Base-by-base conservation (phyloP, 1,140 invertebrate species). In the Drosophila oshimai region DNA sequence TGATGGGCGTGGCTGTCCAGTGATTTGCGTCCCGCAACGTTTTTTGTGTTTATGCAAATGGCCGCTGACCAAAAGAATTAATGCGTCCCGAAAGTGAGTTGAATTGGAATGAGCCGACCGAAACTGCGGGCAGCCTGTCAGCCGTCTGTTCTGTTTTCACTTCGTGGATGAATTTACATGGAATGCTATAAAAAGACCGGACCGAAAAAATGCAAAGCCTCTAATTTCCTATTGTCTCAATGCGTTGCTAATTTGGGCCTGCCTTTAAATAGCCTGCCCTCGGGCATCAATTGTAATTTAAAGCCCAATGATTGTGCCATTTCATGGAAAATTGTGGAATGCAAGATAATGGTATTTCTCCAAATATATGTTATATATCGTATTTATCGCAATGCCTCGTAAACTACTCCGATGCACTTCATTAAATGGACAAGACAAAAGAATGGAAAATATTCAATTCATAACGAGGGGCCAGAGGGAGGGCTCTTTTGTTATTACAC, bases 11-110 rank as follows among this genome's bases (percentile, higher is more conserved):
- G 31, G 39, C 50, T 49, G 53, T 41, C 55, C 57, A 67, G 53
- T 58, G 58, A 74, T 71, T 86, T 84, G 58, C 72, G 18, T 24
- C 44, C 60, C 60, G 36, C 71, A 39, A 58, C 61, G 68, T 54
- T 74, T 73, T 74, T 60, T 72, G 57, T 84, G 74, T 76, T 83
- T 83, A 83, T 83, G 74, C 68, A 84, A 83, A 83, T 86, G 76
- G 54, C 37, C 61, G 46, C 58, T 78, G 79, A 83, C 69, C 79
- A 80, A 75, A 76, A 62, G 67, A 84, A 86, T 80, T 87, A 87
- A 86, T 86, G 81, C 55, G 71, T 55, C 36, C 51, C 41, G 71
- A 71, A 71, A 86, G 71, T 84, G 79, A 79, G 75, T 64, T 86
- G 81, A 86, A 86, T 84, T 45, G 71, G 75, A 84, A 80, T 84